phyloP scores from a whole-genome alignment of 2,888 invertebrate species.

The Tetragonula carbonaria region DNA sequence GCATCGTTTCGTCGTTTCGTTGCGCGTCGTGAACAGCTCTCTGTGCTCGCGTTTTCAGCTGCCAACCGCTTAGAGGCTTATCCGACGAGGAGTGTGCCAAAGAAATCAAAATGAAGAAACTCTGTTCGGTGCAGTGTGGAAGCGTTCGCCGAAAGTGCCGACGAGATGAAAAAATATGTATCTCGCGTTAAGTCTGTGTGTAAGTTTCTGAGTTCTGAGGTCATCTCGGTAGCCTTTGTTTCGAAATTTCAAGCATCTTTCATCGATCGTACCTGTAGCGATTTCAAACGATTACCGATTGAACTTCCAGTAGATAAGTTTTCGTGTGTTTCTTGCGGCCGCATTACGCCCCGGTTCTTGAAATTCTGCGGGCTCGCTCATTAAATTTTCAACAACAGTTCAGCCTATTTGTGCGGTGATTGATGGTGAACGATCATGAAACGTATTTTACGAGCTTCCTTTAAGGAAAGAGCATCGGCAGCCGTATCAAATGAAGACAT shows the following conservation, averaged over 20 bases:
- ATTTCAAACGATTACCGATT: background rate
- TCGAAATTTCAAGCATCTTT: too few species aligned
- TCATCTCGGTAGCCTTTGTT: too few species aligned
- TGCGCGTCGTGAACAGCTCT: background rate
- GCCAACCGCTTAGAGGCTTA: too few species aligned
- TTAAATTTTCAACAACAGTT: constrained; percentile 23
- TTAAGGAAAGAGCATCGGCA: constrained; percentile 4
- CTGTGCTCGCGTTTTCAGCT: background rate
- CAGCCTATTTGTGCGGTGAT: constrained; percentile 17
- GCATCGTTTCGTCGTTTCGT: background rate
- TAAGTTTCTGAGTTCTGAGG: too few species aligned
- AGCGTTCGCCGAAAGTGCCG: too few species aligned
- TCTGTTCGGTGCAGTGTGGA: too few species aligned
- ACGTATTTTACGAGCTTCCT: constrained; percentile 5
- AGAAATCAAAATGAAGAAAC: background rate
- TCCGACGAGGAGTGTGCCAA: background rate
- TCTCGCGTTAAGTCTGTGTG: too few species aligned
- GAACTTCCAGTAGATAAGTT: background rate
- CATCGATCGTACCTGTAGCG: too few species aligned
- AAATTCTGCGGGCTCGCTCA: background rate
- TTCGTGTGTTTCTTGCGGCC: background rate
- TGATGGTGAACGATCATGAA: constrained; percentile 14
- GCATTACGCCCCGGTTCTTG: background rate
- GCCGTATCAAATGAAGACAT: constrained; percentile 14
- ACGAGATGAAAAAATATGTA: too few species aligned